Percentiles rank a stretch among this genome's conserved stretches.
phyloP scores from a whole-genome alignment of 2,888 invertebrate species.

The Amblyteles armatorius region DNA sequence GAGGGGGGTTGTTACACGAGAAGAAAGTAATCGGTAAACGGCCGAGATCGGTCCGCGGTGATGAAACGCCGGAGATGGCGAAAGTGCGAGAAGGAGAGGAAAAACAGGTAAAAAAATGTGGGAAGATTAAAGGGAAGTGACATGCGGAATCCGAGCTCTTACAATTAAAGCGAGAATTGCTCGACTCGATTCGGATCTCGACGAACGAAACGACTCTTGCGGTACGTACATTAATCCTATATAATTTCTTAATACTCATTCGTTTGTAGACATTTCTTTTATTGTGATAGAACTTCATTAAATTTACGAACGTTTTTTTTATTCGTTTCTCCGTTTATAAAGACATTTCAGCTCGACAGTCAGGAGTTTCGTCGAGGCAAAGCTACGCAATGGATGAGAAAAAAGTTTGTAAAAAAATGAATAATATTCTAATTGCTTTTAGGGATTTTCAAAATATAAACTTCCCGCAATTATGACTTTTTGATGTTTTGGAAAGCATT shows the following conservation, averaged over 20 bases:
- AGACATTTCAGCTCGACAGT: too few species aligned
- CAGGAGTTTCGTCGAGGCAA: too few species aligned
- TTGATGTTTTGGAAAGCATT: too few species aligned
- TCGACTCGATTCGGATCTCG: background rate
- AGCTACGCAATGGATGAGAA: too few species aligned
- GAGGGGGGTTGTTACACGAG: slow-evolving; percentile 18
- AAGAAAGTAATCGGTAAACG: slow-evolving; percentile 42
- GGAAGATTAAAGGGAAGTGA: slow-evolving; percentile 23
- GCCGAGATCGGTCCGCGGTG: slow-evolving; percentile 32
- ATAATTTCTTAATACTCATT: background rate
- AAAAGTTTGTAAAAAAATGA: too few species aligned
- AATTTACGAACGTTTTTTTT: too few species aligned
- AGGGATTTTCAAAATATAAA: too few species aligned
- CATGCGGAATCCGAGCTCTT: slow-evolving; percentile 25
- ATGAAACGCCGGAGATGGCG: slow-evolving; percentile 18
- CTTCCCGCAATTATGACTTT: too few species aligned
- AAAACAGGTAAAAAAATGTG: slow-evolving; percentile 26
- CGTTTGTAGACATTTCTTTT: too few species aligned
- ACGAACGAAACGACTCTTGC: background rate
- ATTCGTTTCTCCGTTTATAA: too few species aligned
- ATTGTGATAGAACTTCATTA: too few species aligned
- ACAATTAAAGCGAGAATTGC: slow-evolving; percentile 35
- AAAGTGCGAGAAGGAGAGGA: slow-evolving; percentile 13
- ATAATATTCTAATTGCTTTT: too few species aligned
- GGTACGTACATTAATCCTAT: background rate